Evolutionary conservation across 2,888 invertebrate genomes (phyloP), one percentile per base, ranked within the genome.

Genomic region (Pseudoips prasinana): DNA sequence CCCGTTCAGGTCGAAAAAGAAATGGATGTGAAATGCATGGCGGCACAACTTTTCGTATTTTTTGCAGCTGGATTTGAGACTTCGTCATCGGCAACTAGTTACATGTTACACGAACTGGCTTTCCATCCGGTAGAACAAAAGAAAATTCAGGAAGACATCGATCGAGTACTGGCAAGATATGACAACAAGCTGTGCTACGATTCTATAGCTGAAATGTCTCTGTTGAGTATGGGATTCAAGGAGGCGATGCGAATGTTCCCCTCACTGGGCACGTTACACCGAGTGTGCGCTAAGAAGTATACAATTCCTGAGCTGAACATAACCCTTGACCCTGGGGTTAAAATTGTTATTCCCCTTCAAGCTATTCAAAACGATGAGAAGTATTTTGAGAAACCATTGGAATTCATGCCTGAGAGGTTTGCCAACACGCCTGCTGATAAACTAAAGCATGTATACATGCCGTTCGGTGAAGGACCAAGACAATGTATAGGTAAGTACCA

Each of bases 1-100:
- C 65, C 77, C 3, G 36, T 53, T 7, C 34, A 39, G 6, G 68
- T 65, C 0, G 69, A 73, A 31, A 49, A 78, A 55, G 70, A 77
- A 17, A 58, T 80, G 58, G 65, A 69, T 25, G 40, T 63, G 1
- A 32, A 49, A 8, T 52, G 60, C 23, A 57, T 81, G 44, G 66
- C 52, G 1, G 76, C 81, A 2, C 82, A 82, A 47, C 66, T 76
- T 2, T 75, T 76, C 9, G 43, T 82, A 7, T 83, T 83, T 47
- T 83, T 84, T 17, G 71, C 64, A 3, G 89, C 86, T n/a, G 89
- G 89, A 1, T 88, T 82, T 19, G 87, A 88, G 46, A 87, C 89
- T 0, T 83, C 86, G 0, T 83, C 89, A 0, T 79, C 80, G 0
- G 71, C 81, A 1, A 74, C 85, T 1, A 82, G 81, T 34, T 81